A percentile compares a stretch with the other conserved stretches of the same genome.
phyloP scores from a whole-genome alignment of 2,888 invertebrate species.

The Euproctis similis region DNA sequence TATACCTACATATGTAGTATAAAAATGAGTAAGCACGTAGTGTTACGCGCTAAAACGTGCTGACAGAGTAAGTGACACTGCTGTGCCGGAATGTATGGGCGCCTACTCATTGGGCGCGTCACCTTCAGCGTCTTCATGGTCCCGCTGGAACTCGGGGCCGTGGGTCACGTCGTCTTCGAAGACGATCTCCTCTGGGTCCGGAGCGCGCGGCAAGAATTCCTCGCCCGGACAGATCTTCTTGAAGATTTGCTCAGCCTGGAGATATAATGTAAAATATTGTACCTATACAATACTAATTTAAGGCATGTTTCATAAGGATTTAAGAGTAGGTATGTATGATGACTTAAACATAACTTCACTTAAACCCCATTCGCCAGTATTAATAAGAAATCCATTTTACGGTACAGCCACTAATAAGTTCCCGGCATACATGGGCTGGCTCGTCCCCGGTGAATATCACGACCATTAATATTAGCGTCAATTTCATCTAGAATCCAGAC shows the following conservation, averaged over 20 bases:
- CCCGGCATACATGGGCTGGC: too few relatives aligned
- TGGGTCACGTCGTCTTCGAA: slow-evolving; percentile 84
- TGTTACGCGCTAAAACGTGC: slow-evolving; percentile 39
- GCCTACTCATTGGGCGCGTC: slow-evolving; percentile 46
- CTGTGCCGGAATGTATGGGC: not conserved
- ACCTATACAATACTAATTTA: too few relatives aligned
- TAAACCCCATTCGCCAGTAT: too few relatives aligned
- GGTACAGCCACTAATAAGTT: too few relatives aligned
- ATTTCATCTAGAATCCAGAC: too few relatives aligned
- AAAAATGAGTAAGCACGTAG: slow-evolving; percentile 13
- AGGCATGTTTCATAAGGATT: too few relatives aligned
- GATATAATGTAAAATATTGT: too few relatives aligned
- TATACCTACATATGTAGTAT: not conserved
- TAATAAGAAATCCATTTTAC: too few relatives aligned
- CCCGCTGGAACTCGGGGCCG: slow-evolving; percentile 64
- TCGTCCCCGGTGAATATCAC: too few relatives aligned
- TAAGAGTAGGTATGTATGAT: too few relatives aligned
- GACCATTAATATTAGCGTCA: too few relatives aligned
- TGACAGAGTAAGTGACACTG: slow-evolving; percentile 19
- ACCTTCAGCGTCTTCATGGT: slow-evolving; percentile 40
- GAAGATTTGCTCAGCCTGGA: slow-evolving; percentile 89
- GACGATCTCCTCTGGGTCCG: slow-evolving; percentile 95
- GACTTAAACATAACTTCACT: too few relatives aligned
- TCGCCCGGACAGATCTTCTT: slow-evolving; percentile 86
- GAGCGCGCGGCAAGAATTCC: slow-evolving; percentile 95